Evolutionary conservation across 2,797 vertebrate genomes (phyloP), one percentile per base, ranked within the genome.

Genomic region (Selene dorsalis): DNA sequence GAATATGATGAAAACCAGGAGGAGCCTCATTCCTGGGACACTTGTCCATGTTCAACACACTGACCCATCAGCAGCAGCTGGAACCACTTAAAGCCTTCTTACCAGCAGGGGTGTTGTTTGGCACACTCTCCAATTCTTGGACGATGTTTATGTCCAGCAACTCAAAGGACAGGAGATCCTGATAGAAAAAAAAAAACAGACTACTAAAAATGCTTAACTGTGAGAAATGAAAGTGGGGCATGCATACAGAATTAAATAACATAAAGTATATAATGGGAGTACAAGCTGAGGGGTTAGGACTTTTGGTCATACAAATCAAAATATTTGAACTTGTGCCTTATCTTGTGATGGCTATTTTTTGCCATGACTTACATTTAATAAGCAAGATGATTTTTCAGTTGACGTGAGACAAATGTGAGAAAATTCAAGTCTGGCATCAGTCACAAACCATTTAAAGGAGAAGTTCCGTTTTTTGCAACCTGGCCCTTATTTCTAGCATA

Each of bases 81-180:
- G 4, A 39, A 61, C 38, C 22, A 68, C 1, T 35, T 4, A 3
- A 75, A 39, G 2, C 61, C 18, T 18, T 69, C 94, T 96, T 95
- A 98, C 98, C 97, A 78, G 96, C 96, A 45, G 97, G 96, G 9
- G 96, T 97, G 85, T 97, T 98, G 89, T 97, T 97, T 10, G 97
- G 97, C 61, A 96, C 98, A 50, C 95, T 94, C 90, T 99, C 98
- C 92, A 99, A 77, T 82, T 99, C 97, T 87, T 98, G 97, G 26
- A 98, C 97, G 16, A 99, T 98, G 91, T 99, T 99, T 72, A 98
- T 98, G 80, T 99, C 98, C 92, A 99, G 71, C 73, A 99, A 89
- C 88, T 99, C 97, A 82, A 99, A 99, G 55, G 98, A 99, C 68
- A 99, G 94, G 84, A 99, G 95, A 87, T 99, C 98, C 97, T 99